A percentile compares a stretch with the other conserved stretches of the same genome.
Conservation (phyloP, 2,113 vertebrate genomes). For the Leucosticte australis region DNA sequence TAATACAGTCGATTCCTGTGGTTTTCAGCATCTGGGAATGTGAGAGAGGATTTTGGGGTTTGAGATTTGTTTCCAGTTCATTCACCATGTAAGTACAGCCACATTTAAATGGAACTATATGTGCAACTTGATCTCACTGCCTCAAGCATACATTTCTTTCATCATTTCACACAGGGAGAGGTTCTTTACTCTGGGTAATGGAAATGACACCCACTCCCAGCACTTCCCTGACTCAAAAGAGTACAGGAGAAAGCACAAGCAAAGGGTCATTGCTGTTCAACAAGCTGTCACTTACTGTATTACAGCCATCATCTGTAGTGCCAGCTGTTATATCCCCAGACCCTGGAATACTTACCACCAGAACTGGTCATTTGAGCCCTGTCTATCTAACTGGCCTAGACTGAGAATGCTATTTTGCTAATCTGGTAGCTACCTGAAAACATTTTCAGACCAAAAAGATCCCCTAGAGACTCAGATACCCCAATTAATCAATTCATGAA, state of each 20-base stretch:
- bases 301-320: background rate
- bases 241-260: background rate
- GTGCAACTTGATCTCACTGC: constrained; percentile 4
- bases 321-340: background rate
- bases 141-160: background rate
- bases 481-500: background rate
- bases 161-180: background rate
- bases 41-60: background rate
- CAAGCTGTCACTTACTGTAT: background rate
- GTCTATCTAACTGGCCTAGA: background rate
- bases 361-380: background rate
- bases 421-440: background rate
- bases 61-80: background rate
- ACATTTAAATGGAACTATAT: constrained; percentile 28
- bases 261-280: background rate
- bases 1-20: background rate
- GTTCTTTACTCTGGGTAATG: background rate
- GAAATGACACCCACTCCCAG: background rate
- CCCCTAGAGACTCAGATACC: background rate
- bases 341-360: background rate
- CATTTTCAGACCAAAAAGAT: background rate
- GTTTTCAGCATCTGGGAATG: constrained; percentile 34
- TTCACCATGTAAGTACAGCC: background rate
- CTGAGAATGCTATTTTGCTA: background rate
- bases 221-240: background rate